Conservation (phyloP, 2,797 vertebrate species). For the Selene dorsalis region DNA sequence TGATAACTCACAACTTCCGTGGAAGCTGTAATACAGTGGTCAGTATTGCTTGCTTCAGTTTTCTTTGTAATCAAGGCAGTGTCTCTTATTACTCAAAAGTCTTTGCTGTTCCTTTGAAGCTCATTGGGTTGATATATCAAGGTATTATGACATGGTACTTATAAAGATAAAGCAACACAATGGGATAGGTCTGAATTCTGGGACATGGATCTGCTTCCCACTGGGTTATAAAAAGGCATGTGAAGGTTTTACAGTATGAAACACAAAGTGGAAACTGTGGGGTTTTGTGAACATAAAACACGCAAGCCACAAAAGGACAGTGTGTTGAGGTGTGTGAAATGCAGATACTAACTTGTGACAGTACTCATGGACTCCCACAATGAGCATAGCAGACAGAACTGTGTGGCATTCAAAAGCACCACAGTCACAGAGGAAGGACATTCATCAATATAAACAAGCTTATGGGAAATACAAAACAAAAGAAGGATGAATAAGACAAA, state of each 20-base stretch:
- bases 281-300: background rate
- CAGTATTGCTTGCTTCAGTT: background rate
- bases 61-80: conserved; percentile 27
- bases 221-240: background rate
- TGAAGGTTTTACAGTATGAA: background rate
- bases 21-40: conserved; percentile 7
- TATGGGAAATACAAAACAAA: background rate
- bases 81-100: conserved; percentile 38
- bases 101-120: conserved; percentile 8
- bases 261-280: background rate
- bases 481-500: background rate
- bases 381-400: background rate
- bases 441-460: background rate
- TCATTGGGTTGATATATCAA: conserved; percentile 14
- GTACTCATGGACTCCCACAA: background rate
- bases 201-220: conserved; percentile 10
- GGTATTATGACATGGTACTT: background rate
- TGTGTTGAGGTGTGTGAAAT: background rate
- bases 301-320: background rate
- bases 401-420: background rate
- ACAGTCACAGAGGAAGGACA: background rate
- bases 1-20: conserved; percentile 15
- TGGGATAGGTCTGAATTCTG: background rate
- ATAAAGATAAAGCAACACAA: background rate
- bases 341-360: background rate